These are phyloP conservation scores for Lycophotia porphyrea DNA, from an alignment of 2,888 invertebrate genomes.

Conservation along the genomic window DNA sequence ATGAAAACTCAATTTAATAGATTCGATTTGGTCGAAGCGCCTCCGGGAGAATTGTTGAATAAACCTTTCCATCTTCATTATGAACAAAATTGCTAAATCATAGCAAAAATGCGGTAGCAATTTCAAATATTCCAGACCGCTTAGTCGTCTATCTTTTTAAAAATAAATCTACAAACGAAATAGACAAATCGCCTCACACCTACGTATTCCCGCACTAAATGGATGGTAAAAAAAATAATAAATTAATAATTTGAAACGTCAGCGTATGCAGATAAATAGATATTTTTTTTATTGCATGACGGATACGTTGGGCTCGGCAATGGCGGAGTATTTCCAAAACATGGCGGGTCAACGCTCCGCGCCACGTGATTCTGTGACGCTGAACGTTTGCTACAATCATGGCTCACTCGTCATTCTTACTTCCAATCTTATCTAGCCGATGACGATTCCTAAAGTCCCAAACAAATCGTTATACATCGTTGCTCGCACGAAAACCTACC, in stretches of 20 bases:
- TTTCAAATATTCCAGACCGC: constrained; percentile 49
- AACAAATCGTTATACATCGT: constrained; percentile 71
- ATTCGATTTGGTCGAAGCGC: background rate
- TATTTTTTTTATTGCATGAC: constrained; percentile 75
- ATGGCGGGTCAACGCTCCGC: constrained; percentile 85
- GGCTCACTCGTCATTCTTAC: constrained; percentile 74
- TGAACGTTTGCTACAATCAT: constrained; percentile 74
- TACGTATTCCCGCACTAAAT: constrained; percentile 71
- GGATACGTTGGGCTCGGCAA: constrained; percentile 72
- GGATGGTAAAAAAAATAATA: constrained; percentile 73
- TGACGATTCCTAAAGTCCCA: constrained; percentile 59
- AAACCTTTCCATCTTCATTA: constrained; percentile 32
- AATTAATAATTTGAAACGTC: constrained; percentile 70
- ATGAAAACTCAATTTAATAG: constrained; percentile 18
- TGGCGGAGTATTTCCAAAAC: constrained; percentile 85
- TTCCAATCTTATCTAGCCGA: constrained; percentile 77
- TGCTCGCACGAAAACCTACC: constrained; percentile 57
- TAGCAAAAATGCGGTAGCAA: constrained; percentile 53
- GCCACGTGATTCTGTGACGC: constrained; percentile 86
- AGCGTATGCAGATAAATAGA: constrained; percentile 75
- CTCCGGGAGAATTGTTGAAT: constrained; percentile 5
- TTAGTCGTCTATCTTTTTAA: constrained; percentile 44
- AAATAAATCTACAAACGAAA: constrained; percentile 70
- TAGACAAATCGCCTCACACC: constrained; percentile 73
- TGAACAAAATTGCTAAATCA: constrained; percentile 44